Conservation (phyloP, 2,888 invertebrate species). For the Dendrolimus pini region DNA sequence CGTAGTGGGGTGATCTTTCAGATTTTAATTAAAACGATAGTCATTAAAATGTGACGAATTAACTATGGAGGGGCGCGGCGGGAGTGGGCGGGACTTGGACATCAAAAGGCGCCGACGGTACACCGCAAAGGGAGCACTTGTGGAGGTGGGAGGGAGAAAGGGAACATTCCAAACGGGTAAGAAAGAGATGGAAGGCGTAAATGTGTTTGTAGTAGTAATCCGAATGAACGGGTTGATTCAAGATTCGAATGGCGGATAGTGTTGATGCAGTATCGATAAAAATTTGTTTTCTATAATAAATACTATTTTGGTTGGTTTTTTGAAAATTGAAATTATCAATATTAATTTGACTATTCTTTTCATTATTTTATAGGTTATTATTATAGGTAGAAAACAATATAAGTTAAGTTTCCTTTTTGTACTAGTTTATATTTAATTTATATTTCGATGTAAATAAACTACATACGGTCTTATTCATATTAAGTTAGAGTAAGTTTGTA, state of each 20-base stretch:
- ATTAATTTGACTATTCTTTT: too few species aligned
- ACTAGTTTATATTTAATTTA: too few species aligned
- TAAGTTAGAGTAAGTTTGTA: too few species aligned
- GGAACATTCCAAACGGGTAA: slow-evolving; percentile 1
- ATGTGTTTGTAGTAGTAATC: slow-evolving; percentile 62
- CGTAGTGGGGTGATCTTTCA: slow-evolving; percentile 28
- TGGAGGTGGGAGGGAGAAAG: slow-evolving; percentile 38
- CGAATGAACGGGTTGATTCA: slow-evolving; percentile 66
- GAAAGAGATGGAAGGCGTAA: slow-evolving; percentile 30
- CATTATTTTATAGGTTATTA: too few species aligned
- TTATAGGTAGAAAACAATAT: too few species aligned
- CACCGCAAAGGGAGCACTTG: slow-evolving; percentile 54
- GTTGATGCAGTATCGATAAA: slow-evolving; percentile 32
- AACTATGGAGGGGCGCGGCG: slow-evolving; percentile 41
- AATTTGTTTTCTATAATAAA: slow-evolving; percentile 4
- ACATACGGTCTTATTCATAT: too few species aligned
- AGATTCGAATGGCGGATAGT: slow-evolving; percentile 58
- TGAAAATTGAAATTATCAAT: too few species aligned
- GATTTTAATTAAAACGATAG: slow-evolving; percentile 67
- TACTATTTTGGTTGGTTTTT: too few species aligned
- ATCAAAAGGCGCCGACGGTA: slow-evolving; percentile 63
- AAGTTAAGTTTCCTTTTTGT: too few species aligned
- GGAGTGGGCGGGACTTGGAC: slow-evolving; percentile 55
- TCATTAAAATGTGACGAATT: slow-evolving; percentile 72
- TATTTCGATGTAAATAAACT: too few species aligned